Evolutionary conservation across 2,113 vertebrate genomes (phyloP).

Genomic region (Hystrix brachyura): DNA sequence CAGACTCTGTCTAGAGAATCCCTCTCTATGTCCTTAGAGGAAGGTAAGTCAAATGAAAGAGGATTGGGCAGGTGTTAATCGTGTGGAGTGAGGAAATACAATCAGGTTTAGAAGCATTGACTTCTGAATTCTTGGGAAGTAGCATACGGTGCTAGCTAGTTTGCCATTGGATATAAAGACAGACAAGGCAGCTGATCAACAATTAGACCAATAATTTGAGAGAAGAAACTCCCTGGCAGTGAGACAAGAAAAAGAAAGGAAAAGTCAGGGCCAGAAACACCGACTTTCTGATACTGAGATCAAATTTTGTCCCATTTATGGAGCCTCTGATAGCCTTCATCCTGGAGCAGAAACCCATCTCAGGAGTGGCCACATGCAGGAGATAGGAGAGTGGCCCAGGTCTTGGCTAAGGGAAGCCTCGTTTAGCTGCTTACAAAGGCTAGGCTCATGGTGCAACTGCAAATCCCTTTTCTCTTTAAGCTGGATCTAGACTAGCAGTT

Average conservation of each 20-base stretch:
- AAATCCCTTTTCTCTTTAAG: background rate
- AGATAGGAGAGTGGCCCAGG: background rate
- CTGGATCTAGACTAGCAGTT: background rate
- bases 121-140: background rate
- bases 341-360: background rate
- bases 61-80: background rate
- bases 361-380: background rate
- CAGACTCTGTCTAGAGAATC: background rate
- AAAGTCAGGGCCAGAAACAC: background rate
- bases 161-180: background rate
- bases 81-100: background rate
- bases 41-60: background rate
- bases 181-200: background rate
- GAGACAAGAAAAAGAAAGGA: background rate
- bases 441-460: background rate
- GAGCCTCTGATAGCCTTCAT: background rate
- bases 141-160: background rate
- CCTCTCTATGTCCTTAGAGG: background rate
- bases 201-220: background rate
- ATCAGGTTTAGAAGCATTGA: background rate
- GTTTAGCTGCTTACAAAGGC: background rate
- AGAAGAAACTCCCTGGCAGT: background rate
- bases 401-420: background rate
- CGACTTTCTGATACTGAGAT: background rate
- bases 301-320: background rate